phyloP scores from a whole-genome alignment of 2,113 vertebrate species.

The Lampris incognitus region DNA sequence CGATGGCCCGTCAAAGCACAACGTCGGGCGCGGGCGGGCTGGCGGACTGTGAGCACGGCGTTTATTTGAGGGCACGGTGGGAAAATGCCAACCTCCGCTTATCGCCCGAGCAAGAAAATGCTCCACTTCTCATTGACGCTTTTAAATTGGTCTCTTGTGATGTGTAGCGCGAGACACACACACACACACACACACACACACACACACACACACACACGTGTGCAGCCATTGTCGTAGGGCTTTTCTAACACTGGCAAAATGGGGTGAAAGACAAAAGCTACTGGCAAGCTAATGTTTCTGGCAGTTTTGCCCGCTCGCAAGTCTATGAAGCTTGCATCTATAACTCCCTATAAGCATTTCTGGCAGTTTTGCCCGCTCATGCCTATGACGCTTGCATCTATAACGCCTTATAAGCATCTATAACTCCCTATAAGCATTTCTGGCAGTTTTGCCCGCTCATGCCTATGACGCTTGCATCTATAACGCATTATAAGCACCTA shows the following conservation, averaged over 20 bases:
- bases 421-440: too few relatives aligned
- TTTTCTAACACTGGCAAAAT: conserved; percentile 44
- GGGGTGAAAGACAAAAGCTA: conserved; percentile 29
- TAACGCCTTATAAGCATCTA: too few relatives aligned
- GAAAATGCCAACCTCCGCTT: conserved; percentile 68
- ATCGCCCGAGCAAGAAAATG: conserved; percentile 59
- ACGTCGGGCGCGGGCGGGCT: conserved; percentile 53
- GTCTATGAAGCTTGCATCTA: too few relatives aligned
- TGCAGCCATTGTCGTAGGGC: conserved; percentile 44
- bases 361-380: too few relatives aligned
- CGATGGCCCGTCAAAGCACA: conserved; percentile 66
- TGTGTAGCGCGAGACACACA: conserved; percentile 61
- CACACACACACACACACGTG: conserved; percentile 37
- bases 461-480: too few relatives aligned
- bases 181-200: conserved; percentile 1
- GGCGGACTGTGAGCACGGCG: conserved; percentile 49
- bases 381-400: too few relatives aligned
- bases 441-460: too few relatives aligned
- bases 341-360: too few relatives aligned
- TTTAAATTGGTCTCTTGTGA: conserved; percentile 74
- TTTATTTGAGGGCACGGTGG: conserved; percentile 55
- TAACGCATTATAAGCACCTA: too few relatives aligned
- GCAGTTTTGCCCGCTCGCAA: too few relatives aligned
- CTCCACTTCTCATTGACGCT: conserved; percentile 71
- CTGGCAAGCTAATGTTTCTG: neutral